Conservation (phyloP, 2,797 vertebrate species). For the Apodemus agrarius region DNA sequence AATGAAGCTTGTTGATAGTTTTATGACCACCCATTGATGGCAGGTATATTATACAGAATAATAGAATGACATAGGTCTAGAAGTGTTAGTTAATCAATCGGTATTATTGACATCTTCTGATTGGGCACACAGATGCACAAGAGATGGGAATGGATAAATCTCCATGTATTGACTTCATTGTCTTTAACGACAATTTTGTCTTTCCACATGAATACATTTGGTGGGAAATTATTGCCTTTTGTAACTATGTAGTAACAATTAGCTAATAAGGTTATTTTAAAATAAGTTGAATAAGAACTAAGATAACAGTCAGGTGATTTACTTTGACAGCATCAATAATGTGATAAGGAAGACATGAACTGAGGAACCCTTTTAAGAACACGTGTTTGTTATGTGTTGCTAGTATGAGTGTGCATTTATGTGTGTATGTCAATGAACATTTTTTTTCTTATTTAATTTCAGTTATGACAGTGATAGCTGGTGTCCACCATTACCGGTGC, state of each 20-base stretch:
- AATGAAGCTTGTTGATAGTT: neutral
- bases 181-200: conserved; percentile 63
- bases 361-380: neutral
- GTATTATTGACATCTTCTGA: neutral
- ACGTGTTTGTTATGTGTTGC: neutral
- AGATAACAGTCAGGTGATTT: conserved; percentile 63
- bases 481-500: conserved; percentile 96
- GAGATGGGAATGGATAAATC: conserved; percentile 40
- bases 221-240: conserved; percentile 73
- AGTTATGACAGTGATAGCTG: conserved; percentile 98
- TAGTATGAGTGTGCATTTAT: neutral
- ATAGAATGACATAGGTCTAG: neutral
- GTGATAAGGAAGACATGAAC: neutral
- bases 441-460: conserved; percentile 67
- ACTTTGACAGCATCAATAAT: neutral
- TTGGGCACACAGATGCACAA: neutral
- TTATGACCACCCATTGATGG: neutral
- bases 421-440: neutral
- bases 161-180: conserved; percentile 21
- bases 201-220: conserved; percentile 67
- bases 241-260: conserved; percentile 63
- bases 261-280: conserved; percentile 54
- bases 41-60: neutral
- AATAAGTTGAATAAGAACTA: conserved; percentile 61
- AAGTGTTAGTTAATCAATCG: neutral